Evolutionary conservation across 37 sponge, comb jelly and placozoan species (phyloP).

Genomic region (Ephydatia muelleri): DNA sequence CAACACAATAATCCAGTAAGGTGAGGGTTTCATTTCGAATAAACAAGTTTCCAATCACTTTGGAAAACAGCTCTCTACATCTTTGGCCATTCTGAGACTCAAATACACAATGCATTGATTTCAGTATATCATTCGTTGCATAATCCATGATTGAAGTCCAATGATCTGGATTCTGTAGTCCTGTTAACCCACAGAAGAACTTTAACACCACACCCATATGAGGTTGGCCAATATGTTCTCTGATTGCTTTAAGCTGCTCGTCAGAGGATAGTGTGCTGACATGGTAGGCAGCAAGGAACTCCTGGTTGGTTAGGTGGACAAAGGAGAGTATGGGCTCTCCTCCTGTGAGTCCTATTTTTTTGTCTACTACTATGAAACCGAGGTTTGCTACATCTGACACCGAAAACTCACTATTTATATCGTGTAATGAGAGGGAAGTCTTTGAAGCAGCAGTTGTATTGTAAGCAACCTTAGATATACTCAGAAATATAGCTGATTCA

Average conservation of each 20-base stretch:
- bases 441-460: slow-evolving; percentile 10
- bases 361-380: not conserved
- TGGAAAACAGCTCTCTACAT: slow-evolving; percentile 22
- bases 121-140: not conserved
- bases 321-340: slow-evolving; percentile 33
- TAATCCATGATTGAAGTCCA: not conserved
- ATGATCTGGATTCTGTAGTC: not conserved
- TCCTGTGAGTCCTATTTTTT: slow-evolving; percentile 12
- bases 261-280: not conserved
- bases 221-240: not conserved
- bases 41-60: not conserved
- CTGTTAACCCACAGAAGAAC: slow-evolving; percentile 40
- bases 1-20: slow-evolving; percentile 28
- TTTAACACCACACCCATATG: slow-evolving; percentile 56
- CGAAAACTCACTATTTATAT: too few relatives aligned
- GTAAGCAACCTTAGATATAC: slow-evolving; percentile 24
- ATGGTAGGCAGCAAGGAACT: slow-evolving; percentile 50
- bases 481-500: slow-evolving; percentile 12
- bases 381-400: not conserved
- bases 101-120: slow-evolving; percentile 41
- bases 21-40: slow-evolving; percentile 19
- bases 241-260: slow-evolving; percentile 15
- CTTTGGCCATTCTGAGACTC: slow-evolving; percentile 16
- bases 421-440: slow-evolving; percentile 14
- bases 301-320: slow-evolving; percentile 55